Percentiles rank a stretch among this genome's conserved stretches.
These are phyloP conservation scores for Drosophila persimilis DNA, from an alignment of 1,140 invertebrate species.

Conservation along the genomic window DNA sequence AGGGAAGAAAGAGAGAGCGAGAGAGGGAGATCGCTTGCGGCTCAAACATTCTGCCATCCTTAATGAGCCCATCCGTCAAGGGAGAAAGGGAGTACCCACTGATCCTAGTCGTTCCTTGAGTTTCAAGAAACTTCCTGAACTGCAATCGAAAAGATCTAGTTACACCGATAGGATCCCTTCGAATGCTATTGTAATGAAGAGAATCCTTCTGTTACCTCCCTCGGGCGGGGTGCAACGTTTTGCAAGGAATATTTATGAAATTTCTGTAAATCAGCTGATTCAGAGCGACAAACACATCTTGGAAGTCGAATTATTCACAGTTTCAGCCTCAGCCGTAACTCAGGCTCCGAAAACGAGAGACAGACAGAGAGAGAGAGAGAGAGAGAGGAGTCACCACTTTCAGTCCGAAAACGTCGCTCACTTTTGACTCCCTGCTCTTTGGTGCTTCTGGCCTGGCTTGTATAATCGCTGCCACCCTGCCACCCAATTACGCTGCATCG, in stretches of 20 bases:
- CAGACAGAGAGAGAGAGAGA: not conserved
- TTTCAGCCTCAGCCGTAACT: slow-evolving; percentile 1
- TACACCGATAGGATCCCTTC: no score
- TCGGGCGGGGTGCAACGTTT: no score
- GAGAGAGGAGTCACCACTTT: slow-evolving; percentile 6
- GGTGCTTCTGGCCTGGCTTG: slow-evolving; percentile 55
- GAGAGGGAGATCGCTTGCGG: not conserved
- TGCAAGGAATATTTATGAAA: not conserved
- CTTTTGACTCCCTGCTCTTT: slow-evolving; percentile 39
- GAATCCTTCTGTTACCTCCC: no score
- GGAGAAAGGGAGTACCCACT: no score
- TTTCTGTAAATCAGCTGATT: slow-evolving; percentile 43
- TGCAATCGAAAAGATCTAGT: no score
- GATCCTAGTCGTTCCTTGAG: no score
- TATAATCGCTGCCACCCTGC: slow-evolving; percentile 63
- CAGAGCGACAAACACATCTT: slow-evolving; percentile 35
- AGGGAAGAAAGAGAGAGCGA: not conserved
- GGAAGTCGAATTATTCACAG: slow-evolving; percentile 20
- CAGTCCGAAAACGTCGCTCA: slow-evolving; percentile 24
- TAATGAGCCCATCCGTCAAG: no score
- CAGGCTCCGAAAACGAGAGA: slow-evolving; percentile 2
- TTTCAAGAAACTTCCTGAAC: no score
- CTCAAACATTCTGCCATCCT: not conserved
- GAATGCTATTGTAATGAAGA: no score
- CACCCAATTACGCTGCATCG: slow-evolving; percentile 74